These are phyloP conservation scores for Vidua macroura DNA, from an alignment of 2,113 vertebrate genomes.

Conservation along the genomic window DNA sequence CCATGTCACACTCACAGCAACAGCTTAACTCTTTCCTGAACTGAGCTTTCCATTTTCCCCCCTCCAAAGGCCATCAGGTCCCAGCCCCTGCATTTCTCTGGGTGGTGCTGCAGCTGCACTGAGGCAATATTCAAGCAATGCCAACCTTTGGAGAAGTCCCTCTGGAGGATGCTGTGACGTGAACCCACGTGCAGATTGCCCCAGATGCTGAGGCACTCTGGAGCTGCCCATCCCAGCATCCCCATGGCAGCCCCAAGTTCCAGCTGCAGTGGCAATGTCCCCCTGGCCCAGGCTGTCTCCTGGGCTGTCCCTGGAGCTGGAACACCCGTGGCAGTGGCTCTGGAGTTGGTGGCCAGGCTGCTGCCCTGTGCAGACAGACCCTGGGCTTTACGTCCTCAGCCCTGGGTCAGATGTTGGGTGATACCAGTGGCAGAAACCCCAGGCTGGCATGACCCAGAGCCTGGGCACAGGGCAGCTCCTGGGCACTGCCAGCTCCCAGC, in stretches of 20 bases:
- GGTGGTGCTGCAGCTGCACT: background rate
- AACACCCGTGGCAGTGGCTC: background rate
- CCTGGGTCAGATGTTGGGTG: background rate
- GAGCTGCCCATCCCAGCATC: background rate
- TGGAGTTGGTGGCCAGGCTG: background rate
- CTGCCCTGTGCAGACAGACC: background rate
- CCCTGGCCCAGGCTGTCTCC: background rate
- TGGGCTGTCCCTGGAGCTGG: background rate
- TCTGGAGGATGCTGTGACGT: background rate
- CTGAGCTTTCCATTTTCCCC: background rate
- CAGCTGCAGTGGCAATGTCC: background rate
- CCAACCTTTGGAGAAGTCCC: background rate
- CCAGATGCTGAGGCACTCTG: background rate
- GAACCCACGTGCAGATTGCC: background rate
- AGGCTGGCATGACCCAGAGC: background rate
- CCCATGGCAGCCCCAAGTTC: background rate
- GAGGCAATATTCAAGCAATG: rapidly evolving
- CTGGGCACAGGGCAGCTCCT: background rate
- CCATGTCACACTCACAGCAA: background rate
- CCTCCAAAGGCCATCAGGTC: background rate
- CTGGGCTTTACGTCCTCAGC: background rate
- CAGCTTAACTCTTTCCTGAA: background rate
- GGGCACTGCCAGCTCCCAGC: background rate
- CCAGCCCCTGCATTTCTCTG: background rate
- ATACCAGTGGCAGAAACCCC: background rate